These are phyloP conservation scores for Rotaria sp. DNA, from an alignment of 2,888 invertebrate species.

Conservation along the genomic window DNA sequence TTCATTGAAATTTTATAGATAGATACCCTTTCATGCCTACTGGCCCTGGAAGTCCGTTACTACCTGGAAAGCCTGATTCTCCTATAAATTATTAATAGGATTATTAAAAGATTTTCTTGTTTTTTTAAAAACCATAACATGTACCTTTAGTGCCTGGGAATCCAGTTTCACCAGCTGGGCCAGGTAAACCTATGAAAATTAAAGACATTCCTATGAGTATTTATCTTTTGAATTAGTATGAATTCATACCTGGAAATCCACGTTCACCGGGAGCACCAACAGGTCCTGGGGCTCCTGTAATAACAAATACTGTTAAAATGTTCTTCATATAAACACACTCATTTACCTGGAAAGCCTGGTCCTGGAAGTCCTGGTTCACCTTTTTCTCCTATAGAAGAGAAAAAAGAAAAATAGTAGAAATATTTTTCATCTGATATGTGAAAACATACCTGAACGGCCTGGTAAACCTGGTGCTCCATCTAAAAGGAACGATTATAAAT, in stretches of 20 bases:
- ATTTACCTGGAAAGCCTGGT: neutral
- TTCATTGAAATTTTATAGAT: neutral
- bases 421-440: neutral
- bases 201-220: neutral
- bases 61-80: constrained; percentile 44
- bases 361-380: constrained; percentile 22
- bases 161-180: constrained; percentile 41
- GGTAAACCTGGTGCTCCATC: constrained; percentile 29
- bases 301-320: neutral
- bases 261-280: neutral
- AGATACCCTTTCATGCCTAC: constrained; percentile 41
- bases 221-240: neutral
- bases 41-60: constrained; percentile 37
- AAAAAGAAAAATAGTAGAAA: neutral
- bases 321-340: neutral
- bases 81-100: constrained; percentile 42
- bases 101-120: constrained; percentile 43
- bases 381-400: constrained; percentile 3
- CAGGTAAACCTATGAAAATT: neutral
- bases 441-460: constrained; percentile 6
- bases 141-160: constrained; percentile 44
- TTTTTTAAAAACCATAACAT: neutral
- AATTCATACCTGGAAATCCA: neutral
- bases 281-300: neutral
- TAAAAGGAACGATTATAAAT: neutral